Evolutionary conservation across 2,797 vertebrate genomes (phyloP).

Genomic region (Oophaga sylvatica): DNA sequence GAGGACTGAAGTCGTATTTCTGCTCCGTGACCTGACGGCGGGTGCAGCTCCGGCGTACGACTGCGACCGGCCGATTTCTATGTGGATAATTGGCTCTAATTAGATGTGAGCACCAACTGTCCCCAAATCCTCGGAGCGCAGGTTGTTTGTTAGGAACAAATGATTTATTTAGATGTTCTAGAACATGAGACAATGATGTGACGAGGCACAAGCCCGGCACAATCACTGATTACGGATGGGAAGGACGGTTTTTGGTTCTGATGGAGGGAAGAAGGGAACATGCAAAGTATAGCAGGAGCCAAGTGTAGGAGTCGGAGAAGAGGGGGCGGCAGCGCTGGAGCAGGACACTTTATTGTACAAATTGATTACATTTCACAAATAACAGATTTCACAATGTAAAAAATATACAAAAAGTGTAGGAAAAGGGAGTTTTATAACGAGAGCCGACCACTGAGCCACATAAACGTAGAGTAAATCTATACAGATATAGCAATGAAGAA

Average conservation of each 20-base stretch:
- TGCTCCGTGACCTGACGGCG: background rate
- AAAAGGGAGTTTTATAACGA: background rate
- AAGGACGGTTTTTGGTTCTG: background rate
- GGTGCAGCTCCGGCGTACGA: background rate
- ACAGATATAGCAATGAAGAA: too few relatives aligned
- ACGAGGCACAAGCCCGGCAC: slow-evolving; percentile 2
- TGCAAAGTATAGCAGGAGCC: background rate
- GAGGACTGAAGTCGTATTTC: background rate
- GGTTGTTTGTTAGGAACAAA: slow-evolving; percentile 55
- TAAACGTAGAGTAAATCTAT: too few relatives aligned
- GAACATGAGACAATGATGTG: slow-evolving; percentile 41
- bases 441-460: background rate
- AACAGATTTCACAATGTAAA: background rate
- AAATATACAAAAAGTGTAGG: background rate
- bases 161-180: slow-evolving; percentile 53
- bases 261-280: background rate
- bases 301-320: background rate
- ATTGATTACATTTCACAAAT: too few relatives aligned
- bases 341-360: background rate
- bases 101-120: slow-evolving; percentile 54
- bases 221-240: background rate
- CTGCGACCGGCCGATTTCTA: slow-evolving; percentile 10
- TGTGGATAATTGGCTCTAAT: slow-evolving; percentile 54
- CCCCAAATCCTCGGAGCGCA: slow-evolving; percentile 41
- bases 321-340: background rate